phyloP scores from a whole-genome alignment of 2,113 vertebrate species.

The Himantopus leucocephalus region DNA sequence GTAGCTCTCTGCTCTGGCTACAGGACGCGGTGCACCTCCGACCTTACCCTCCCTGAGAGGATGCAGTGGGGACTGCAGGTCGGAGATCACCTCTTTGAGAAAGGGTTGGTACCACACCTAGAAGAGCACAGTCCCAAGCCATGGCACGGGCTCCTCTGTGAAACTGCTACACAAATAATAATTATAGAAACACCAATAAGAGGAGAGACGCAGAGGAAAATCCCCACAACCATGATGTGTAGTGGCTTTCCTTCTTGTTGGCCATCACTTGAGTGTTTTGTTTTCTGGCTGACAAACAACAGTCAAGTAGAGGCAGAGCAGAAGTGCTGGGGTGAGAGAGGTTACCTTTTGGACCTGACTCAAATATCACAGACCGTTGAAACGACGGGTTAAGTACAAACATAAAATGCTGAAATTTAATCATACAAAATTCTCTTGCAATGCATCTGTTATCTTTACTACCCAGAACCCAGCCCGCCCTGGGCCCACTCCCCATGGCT shows the following conservation, averaged over 20 bases:
- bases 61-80: accelerated
- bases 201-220: background rate
- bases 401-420: slow-evolving; percentile 56
- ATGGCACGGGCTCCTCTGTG: background rate
- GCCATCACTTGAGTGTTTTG: background rate
- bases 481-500: background rate
- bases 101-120: background rate
- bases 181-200: background rate
- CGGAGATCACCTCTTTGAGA: background rate
- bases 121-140: background rate
- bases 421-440: slow-evolving; percentile 39
- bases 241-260: background rate
- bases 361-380: slow-evolving; percentile 25
- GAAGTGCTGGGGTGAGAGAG: background rate
- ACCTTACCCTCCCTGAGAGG: background rate
- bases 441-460: slow-evolving; percentile 43
- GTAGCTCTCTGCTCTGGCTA: background rate
- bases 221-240: background rate
- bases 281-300: background rate
- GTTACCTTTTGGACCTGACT: slow-evolving; percentile 14
- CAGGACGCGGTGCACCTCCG: background rate
- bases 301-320: background rate
- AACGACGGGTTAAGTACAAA: slow-evolving; percentile 6
- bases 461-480: slow-evolving; percentile 50
- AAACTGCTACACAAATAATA: background rate